Base-by-base conservation (phyloP, 2,113 vertebrate genomes). In the Danionella cerebrum region DNA sequence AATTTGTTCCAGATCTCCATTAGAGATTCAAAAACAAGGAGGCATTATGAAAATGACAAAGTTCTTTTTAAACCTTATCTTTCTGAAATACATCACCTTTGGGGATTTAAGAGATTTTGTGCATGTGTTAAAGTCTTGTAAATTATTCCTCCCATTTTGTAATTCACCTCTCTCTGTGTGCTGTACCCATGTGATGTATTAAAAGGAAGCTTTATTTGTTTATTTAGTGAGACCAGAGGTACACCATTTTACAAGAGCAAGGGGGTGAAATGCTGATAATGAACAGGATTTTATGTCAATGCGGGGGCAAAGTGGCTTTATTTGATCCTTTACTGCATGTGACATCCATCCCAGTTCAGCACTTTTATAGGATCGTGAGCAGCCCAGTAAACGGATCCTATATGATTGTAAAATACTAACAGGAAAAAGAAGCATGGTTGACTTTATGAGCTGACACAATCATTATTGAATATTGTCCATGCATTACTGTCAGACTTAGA, bases 1-100 rank as follows among this genome's bases (percentile, higher is more conserved):
- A 76, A 63, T 55, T 41, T 80, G 62, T 79, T 71, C 77, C 27
- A 31, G 63, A 47, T 71, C 75, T 68, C 36, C 67, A 76, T 72
- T 51, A 80, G 67, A 31, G 35, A 62, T 80, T 69, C 42, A 25
- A 54, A 44, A 76, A 76, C 67, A 14, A 63, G 45, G 57, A 47
- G 62, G 14, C 8, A 69, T 83, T 72, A 73, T 71, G 27, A 76
- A 75, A 76, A 75, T 68, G 39, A 59, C 6, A 51, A 27, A 38
- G 62, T 25, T 33, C 42, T 51, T 79, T 73, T 67, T 65, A 42
- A 12, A 4, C 8, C 10, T 4, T 52, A 70, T 71, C 58, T 25
- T 60, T 71, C 67, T 69, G 36, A 65, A 62, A 14, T 45, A 29
- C 33, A 6, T 35, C 35, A 73, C 66, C 71, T 73, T 48, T 42